Base-by-base conservation (phyloP, 2,888 invertebrate genomes). In the Hymenopus coronatus region DNA sequence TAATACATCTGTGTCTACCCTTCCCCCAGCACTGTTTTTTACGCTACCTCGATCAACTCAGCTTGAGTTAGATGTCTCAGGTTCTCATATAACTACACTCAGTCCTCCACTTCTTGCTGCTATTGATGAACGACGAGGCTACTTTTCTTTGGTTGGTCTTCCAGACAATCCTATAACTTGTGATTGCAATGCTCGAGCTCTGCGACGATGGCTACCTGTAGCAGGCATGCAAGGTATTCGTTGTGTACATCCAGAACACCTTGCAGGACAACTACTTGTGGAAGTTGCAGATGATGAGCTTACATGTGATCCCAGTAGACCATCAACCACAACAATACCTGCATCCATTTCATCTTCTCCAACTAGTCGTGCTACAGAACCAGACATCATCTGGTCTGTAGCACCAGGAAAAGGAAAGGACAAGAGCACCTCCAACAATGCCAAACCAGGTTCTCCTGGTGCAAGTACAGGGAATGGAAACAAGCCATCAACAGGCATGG, bases 361-460 rank as follows among this genome's bases (percentile, higher is more conserved):
- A 2, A 91, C 91, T 27, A 86, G 28, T 25, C 28, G 28, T 14
- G 96, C 96, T 0, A 95, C 96, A 0, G 97, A 98, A 91, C 97
- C 98, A 0, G 97, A 98, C 91, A 98, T 98, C 28, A 98, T 98
- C 91, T 98, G 98, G 97, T 97, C 97, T 3, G 94, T 97, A 25
- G 96, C 97, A n/a, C 96, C 97, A 6, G 90, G 82, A 83, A 89
- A 90, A 87, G 89, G 88, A 87, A 87, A 88, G 84, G 28, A 88
- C 70, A 70, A 82, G 15, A 70, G 28, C 83, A 90, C 88, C 28
- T 27, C 87, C 8, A 88, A 86, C 90, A 90, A 30, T 91, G 90
- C 46, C 81, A 86, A 88, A 33, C 28, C 87, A 33, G 6, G 12
- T 28, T 20, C 54, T 25, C 54, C 54, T 70, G 25, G 54, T 70